Conservation (phyloP, 2,888 invertebrate species). For the Leuctra nigra region DNA sequence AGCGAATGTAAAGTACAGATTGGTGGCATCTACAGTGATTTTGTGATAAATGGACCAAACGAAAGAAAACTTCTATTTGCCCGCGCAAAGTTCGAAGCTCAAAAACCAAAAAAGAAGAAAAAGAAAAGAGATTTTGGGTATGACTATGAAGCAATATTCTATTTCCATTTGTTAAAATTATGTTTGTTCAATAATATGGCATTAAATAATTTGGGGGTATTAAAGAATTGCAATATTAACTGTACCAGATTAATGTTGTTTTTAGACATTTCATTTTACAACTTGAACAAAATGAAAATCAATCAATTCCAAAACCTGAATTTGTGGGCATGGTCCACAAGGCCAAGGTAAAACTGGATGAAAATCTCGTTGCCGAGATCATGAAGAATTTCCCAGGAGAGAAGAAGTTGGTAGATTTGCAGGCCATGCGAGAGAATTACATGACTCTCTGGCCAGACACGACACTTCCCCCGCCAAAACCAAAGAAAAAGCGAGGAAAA, state of each 20-base stretch:
- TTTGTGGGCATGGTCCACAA: slow-evolving; percentile 36
- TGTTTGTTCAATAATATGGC: background rate
- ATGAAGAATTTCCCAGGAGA: slow-evolving; percentile 38
- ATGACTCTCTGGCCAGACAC: slow-evolving; percentile 42
- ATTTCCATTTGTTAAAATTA: background rate
- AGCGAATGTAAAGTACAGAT: slow-evolving; percentile 37
- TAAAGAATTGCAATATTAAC: too few species aligned
- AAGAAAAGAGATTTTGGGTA: slow-evolving; percentile 41
- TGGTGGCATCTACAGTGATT: slow-evolving; percentile 45
- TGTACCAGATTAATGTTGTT: too few species aligned
- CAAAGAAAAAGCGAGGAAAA: slow-evolving; percentile 32
- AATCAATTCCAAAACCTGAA: slow-evolving; percentile 29
- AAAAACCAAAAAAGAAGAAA: slow-evolving; percentile 42
- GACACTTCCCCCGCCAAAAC: slow-evolving; percentile 34
- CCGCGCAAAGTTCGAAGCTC: slow-evolving; percentile 44
- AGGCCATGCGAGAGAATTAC: slow-evolving; percentile 39
- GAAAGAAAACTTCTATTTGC: slow-evolving; percentile 41
- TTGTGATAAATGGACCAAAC: slow-evolving; percentile 43
- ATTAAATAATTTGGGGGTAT: too few species aligned
- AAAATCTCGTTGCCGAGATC: slow-evolving; percentile 37
- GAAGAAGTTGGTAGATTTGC: slow-evolving; percentile 35
- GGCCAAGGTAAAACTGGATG: slow-evolving; percentile 38
- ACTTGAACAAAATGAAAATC: slow-evolving; percentile 29
- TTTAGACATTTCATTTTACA: slow-evolving; percentile 28
- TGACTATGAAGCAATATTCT: slow-evolving; percentile 1